These are phyloP conservation scores for Caenorhabditis inopinata DNA, from an alignment of 1,140 invertebrate genomes.

Conservation along the genomic window DNA sequence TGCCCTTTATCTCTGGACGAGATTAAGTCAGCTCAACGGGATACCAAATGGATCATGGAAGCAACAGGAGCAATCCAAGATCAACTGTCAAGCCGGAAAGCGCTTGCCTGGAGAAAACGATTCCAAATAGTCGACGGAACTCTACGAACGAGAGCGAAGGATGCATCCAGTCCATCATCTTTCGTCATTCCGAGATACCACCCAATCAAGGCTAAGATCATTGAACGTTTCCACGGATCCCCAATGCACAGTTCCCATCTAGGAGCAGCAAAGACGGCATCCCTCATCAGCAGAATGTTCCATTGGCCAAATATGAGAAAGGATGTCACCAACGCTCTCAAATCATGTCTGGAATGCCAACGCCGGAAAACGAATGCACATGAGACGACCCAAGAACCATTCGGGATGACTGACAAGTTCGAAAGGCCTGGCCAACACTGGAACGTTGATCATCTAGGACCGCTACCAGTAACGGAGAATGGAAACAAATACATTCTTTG, in stretches of 20 bases:
- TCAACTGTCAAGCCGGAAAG: not conserved
- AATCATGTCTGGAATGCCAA: not conserved
- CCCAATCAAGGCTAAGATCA: not conserved
- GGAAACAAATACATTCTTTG: constrained; percentile 17
- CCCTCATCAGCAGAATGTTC: not conserved
- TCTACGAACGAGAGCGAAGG: not conserved
- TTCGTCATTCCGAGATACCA: not conserved
- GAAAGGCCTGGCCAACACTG: not conserved
- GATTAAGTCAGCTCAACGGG: not conserved
- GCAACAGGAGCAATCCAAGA: not conserved
- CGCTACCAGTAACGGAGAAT: constrained; percentile 15
- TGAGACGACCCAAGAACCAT: not conserved
- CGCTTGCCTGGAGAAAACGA: not conserved
- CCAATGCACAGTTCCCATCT: not conserved
- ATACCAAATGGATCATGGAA: not conserved
- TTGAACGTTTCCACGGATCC: not conserved
- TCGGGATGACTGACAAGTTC: not conserved
- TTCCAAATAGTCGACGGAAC: not conserved
- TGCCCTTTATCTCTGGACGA: not conserved
- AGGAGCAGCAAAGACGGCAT: not conserved
- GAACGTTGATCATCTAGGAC: constrained; percentile 1
- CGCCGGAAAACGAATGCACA: not conserved
- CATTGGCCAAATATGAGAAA: not conserved
- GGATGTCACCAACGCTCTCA: not conserved
- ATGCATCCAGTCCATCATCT: too few relatives aligned